Base-by-base conservation (phyloP, 2,888 invertebrate species). In the Bhutanitis thaidina region DNA sequence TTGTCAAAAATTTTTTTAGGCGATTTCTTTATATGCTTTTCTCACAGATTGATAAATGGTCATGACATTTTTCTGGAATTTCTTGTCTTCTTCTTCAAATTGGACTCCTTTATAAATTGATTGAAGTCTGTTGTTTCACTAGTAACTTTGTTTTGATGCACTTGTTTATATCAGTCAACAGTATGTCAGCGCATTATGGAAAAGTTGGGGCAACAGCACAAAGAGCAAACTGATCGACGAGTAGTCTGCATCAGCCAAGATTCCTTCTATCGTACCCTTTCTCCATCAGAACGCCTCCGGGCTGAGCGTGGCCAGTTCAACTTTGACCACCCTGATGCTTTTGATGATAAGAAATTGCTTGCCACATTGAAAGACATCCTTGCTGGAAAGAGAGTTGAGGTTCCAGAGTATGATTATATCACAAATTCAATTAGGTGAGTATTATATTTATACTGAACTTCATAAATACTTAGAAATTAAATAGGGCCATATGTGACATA, bases 251-350 rank as follows among this genome's bases (percentile, higher is more conserved):
- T 99, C 73, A 97, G 97, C 56, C 98, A 98, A 77, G 99, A 99
- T 73, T 96, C 97, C 49, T 99, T 99, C 86, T 99, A 99, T 84
- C 92, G 96, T 48, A 94, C 97, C 54, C 89, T 99, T 43, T 94
- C 93, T 0, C 87, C 93, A 0, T 92, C 93, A 0, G 98, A 99
- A 74, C 93, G 95, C 62, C 82, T 93, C 0, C 94, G 94, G 60
- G 97, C 97, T 1, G 95, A 95, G 53, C 93, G 94, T 46, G 99
- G 99, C 25, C 94, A 95, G 65, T 99, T 96, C 77, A 98, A 99
- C 89, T 99, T 99, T 81, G 99, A 99, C 80, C 99, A 99, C 88
- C 99, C 99, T 0, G 97, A 97, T 80, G 98, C 99, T 0, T 97
- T 99, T 78, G 96, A 99, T 77, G 95, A 97, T 71, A 94, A 95